Percentiles rank a stretch among this genome's conserved stretches.
phyloP scores from a whole-genome alignment of 2,888 invertebrate genomes.

The Arctia plantaginis region DNA sequence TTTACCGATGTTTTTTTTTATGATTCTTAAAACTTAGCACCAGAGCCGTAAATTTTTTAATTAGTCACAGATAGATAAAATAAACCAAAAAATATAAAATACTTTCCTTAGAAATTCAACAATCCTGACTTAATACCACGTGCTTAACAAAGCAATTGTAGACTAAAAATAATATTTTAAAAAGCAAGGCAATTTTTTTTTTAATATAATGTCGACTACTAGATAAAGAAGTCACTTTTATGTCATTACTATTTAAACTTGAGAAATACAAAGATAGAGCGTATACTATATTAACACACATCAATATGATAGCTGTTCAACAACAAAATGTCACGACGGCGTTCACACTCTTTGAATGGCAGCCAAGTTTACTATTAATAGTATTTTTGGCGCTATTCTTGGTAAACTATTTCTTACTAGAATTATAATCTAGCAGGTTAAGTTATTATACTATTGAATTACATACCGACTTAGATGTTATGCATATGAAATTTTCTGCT shows the following conservation, averaged over 20 bases:
- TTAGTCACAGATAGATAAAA: background rate
- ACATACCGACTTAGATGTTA: background rate
- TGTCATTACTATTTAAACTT: conserved; percentile 14
- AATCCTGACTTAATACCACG: background rate
- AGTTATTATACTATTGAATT: background rate
- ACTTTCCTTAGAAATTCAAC: background rate
- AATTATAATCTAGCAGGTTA: background rate
- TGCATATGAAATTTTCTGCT: background rate
- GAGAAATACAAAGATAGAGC: conserved; percentile 5
- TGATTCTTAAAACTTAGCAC: background rate
- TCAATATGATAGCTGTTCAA: background rate
- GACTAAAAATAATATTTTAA: background rate
- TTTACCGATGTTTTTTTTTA: background rate
- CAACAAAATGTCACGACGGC: background rate
- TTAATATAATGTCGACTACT: conserved; percentile 29
- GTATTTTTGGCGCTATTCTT: conserved; percentile 28
- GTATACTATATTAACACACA: background rate
- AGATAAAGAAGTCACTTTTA: background rate
- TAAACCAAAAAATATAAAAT: background rate
- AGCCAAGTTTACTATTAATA: conserved; percentile 41
- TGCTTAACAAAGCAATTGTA: background rate
- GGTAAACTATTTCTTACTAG: conserved; percentile 29
- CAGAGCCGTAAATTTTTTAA: background rate
- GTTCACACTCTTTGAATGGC: conserved; percentile 35
- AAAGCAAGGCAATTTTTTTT: conserved; percentile 3